Evolutionary conservation across 1,140 invertebrate species (phyloP), one percentile per base, ranked within the genome.

Genomic region (Heterodera schachtii): DNA sequence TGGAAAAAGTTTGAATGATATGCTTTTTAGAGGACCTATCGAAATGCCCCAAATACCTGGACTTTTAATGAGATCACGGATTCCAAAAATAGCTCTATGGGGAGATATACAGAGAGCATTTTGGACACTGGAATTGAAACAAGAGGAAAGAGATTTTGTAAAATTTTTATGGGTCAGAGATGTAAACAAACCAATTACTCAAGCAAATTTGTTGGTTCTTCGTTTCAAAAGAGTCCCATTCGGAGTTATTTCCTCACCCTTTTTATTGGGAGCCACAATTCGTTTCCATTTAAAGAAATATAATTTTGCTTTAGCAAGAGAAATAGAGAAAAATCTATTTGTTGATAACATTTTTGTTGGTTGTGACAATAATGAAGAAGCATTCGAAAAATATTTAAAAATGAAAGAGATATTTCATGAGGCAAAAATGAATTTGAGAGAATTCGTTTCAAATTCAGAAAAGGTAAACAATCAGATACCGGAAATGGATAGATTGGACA

Each of bases 351-450:
- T 74, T 9, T n/a, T 74, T 19, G 52, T 74, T 3, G 73, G 73
- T 21, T 21, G 46, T 9, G 9, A 74, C 4, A 21, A 0, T 0
- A 16, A 57, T 66, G 31, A 76, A 7, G 13, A 76, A 19, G 31
- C 43, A 9, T 8, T 43, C 13, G 4, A n/a, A 9, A 76, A n/a
- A 76, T 76, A 76, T 43, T 19, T 2, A 43, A 7, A 3, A 19
- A 41, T 76, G 75, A 76, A 76, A 76, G 16, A n/a, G 41, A 16
- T 76, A 41, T 76, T 76, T 4, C 3, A 3, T 6, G 75, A 76
- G n/a, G 75, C 75, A 11, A 60, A 19, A 43, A 76, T 76, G 75
- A 76, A 76, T 76, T 44, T 76, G 8, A 57, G 75, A 2, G 75
- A 76, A 52, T 76, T 76, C 3, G 41, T 52, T 5, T 76, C 75